Percentiles rank a stretch among this genome's conserved stretches.
These are phyloP conservation scores for Hyphantria cunea DNA, from an alignment of 1,140 invertebrate species.

Conservation along the genomic window DNA sequence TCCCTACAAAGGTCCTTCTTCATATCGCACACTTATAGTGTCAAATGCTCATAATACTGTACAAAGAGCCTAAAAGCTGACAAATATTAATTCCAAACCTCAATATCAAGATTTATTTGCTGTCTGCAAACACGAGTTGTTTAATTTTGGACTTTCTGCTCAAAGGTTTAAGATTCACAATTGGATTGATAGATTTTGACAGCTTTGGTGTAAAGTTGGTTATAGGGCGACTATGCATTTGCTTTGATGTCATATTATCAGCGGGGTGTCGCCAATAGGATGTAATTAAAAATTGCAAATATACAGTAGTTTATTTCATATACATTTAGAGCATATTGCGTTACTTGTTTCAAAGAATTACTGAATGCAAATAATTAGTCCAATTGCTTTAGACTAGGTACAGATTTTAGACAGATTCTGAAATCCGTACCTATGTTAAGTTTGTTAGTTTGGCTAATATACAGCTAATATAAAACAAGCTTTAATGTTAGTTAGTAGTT, in stretches of 20 bases:
- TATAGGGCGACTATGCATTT: slow-evolving; percentile 27
- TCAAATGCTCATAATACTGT: slow-evolving; percentile 54
- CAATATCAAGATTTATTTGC: slow-evolving; percentile 32
- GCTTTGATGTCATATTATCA: slow-evolving; percentile 54
- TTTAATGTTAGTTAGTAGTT: too few relatives aligned
- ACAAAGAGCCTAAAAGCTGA: slow-evolving; percentile 54
- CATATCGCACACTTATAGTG: slow-evolving; percentile 58
- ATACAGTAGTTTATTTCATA: slow-evolving; percentile 3
- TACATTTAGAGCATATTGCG: too few relatives aligned
- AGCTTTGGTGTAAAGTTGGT: background rate
- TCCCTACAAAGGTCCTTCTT: slow-evolving; percentile 42
- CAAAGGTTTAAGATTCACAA: background rate
- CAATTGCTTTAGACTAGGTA: too few relatives aligned
- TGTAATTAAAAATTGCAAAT: slow-evolving; percentile 49
- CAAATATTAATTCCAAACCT: slow-evolving; percentile 64
- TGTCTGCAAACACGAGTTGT: background rate
- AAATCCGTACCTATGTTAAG: too few relatives aligned
- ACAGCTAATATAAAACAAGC: too few relatives aligned
- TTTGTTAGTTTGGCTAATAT: too few relatives aligned
- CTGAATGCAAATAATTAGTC: too few relatives aligned
- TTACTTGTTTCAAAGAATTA: too few relatives aligned
- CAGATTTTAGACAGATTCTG: too few relatives aligned
- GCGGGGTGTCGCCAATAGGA: slow-evolving; percentile 44
- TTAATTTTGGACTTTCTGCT: slow-evolving; percentile 27
- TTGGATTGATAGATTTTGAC: background rate